Conservation (phyloP, 2,888 invertebrate genomes). For the Enoplolaimus lenunculus region DNA sequence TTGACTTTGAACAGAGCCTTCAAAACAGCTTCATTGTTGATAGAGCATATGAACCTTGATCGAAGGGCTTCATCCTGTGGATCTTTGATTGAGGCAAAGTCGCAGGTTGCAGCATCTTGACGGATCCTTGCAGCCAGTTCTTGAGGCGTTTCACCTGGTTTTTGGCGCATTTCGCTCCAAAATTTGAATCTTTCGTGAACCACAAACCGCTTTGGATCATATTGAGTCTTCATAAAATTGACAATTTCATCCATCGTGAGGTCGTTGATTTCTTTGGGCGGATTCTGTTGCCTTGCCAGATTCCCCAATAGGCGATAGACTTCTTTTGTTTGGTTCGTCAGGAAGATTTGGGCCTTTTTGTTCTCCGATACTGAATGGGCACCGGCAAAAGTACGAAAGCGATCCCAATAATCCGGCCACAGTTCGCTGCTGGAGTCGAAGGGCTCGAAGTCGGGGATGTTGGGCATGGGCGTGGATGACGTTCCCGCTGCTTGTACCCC, state of each 20-base stretch:
- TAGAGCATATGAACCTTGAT: slow-evolving; percentile 22
- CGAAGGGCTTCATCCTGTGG: neutral
- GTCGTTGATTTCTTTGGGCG: slow-evolving; percentile 9
- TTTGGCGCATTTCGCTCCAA: slow-evolving; percentile 25
- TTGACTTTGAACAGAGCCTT: slow-evolving; percentile 26
- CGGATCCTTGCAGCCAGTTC: slow-evolving; percentile 24
- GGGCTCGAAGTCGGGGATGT: neutral
- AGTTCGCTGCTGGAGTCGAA: neutral
- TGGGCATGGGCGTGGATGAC: no score
- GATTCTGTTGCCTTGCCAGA: neutral
- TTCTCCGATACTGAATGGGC: neutral
- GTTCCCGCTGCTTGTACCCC: neutral
- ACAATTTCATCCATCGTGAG: slow-evolving; percentile 1
- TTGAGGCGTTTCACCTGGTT: slow-evolving; percentile 25
- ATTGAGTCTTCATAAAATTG: slow-evolving; percentile 21
- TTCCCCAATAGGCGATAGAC: neutral
- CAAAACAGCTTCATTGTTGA: slow-evolving; percentile 23
- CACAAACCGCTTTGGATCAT: slow-evolving; percentile 24
- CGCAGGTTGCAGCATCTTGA: slow-evolving; percentile 25
- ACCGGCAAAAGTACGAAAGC: neutral
- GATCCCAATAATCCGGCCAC: slow-evolving; percentile 5
- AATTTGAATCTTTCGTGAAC: slow-evolving; percentile 24
- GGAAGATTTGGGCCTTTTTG: neutral
- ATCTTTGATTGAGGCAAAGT: slow-evolving; percentile 21
- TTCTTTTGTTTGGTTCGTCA: neutral